A percentile compares a stretch with the other conserved stretches of the same genome.
Evolutionary conservation across 1,140 invertebrate species (phyloP).

Genomic region (Planococcus citri): DNA sequence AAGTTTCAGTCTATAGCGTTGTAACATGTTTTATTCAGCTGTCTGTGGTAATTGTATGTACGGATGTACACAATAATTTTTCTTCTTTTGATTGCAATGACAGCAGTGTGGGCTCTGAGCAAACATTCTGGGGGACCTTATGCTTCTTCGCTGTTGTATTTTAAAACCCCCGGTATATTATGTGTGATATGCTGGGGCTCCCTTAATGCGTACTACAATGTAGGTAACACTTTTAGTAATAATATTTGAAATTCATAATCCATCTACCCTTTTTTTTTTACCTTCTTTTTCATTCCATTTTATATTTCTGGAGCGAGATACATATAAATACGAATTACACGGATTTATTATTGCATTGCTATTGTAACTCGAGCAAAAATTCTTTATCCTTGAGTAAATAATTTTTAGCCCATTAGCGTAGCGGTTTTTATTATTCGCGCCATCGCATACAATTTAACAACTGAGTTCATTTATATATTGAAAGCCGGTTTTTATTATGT

Average conservation of each 20-base stretch:
- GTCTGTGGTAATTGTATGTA: constrained; percentile 17
- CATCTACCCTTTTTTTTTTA: neutral
- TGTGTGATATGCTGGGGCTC: neutral
- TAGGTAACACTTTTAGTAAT: neutral
- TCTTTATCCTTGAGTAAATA: constrained; percentile 16
- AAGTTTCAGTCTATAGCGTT: constrained; percentile 15
- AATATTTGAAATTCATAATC: constrained; percentile 18
- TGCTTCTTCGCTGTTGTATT: neutral
- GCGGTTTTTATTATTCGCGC: neutral
- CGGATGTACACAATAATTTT: constrained; percentile 20
- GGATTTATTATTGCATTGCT: constrained; percentile 4
- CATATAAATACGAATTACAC: constrained; percentile 11
- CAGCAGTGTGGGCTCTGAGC: constrained; percentile 18
- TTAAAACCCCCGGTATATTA: no score
- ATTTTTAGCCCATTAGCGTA: constrained; percentile 5
- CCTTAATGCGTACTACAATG: no score
- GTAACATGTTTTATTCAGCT: constrained; percentile 19
- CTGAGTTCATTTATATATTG: neutral
- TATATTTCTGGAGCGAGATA: neutral
- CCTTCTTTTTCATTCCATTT: no score
- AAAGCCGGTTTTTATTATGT: neutral
- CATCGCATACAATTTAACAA: neutral
- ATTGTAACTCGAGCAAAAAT: constrained; percentile 5
- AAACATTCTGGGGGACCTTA: constrained; percentile 3
- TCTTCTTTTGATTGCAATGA: constrained; percentile 17